Evolutionary conservation across 2,113 vertebrate species (phyloP).

Genomic region (Jaculus jaculus): DNA sequence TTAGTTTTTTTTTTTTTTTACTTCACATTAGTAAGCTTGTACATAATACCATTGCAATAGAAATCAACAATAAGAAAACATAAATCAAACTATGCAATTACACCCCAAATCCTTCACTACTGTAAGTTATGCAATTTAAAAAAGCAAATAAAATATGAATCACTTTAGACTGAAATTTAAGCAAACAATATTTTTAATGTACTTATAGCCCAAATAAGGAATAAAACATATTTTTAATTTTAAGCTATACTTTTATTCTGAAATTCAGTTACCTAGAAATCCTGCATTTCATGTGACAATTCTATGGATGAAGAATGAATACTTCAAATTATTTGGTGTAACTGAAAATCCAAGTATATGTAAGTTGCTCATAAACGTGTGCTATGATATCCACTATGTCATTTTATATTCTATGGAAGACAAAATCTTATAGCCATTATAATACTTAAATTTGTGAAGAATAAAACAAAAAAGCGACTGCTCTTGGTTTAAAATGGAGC

Average conservation of each 20-base stretch:
- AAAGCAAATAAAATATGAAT: slow-evolving; percentile 16
- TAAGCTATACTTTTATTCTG: neutral
- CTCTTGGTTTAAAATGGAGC: slow-evolving; percentile 68
- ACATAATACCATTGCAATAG: slow-evolving; percentile 39
- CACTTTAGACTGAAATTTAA: slow-evolving; percentile 35
- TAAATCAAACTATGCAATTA: slow-evolving; percentile 15
- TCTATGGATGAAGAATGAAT: slow-evolving; percentile 41
- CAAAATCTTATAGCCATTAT: slow-evolving; percentile 66
- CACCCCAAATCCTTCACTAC: neutral
- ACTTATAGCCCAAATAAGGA: neutral
- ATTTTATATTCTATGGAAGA: slow-evolving; percentile 70
- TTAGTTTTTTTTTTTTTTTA: slow-evolving; percentile 51
- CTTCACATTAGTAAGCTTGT: slow-evolving; percentile 43
- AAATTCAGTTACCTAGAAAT: slow-evolving; percentile 22
- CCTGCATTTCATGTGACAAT: neutral
- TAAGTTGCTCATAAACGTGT: slow-evolving; percentile 61
- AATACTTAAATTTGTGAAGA: slow-evolving; percentile 46
- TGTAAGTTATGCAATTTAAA: neutral
- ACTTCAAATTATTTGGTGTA: slow-evolving; percentile 14
- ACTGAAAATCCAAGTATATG: neutral
- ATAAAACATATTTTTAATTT: neutral
- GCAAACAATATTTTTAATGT: neutral
- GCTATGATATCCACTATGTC: slow-evolving; percentile 28
- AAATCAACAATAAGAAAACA: slow-evolving; percentile 47
- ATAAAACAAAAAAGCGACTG: slow-evolving; percentile 58